Evolutionary conservation across 2,797 vertebrate genomes (phyloP).

Genomic region (Melanotaenia maccullochi): DNA sequence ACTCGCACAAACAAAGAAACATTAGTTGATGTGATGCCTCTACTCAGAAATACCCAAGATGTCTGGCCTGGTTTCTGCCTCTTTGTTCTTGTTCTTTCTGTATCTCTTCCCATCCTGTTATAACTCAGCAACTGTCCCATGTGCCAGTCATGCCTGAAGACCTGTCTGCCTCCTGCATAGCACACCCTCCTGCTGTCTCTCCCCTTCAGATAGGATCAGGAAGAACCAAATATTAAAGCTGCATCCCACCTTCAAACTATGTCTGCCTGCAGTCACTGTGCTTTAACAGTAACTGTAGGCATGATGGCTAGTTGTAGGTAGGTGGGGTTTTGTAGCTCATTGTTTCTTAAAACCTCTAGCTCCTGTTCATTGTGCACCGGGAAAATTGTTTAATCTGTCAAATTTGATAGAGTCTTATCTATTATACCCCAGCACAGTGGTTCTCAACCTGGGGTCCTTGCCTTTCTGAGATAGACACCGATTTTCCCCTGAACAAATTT

Average conservation of each 20-base stretch:
- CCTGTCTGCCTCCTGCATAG: constrained; percentile 24
- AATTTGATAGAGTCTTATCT: neutral
- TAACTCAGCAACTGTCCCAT: constrained; percentile 28
- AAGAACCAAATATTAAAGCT: constrained; percentile 42
- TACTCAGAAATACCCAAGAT: constrained; percentile 34
- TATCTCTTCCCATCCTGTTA: constrained; percentile 15
- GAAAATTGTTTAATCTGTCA: neutral
- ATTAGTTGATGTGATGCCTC: constrained; percentile 28
- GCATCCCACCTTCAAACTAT: constrained; percentile 41
- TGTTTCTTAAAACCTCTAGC: constrained; percentile 23
- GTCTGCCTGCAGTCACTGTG: constrained; percentile 24
- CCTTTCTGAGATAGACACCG: neutral
- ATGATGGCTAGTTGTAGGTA: constrained; percentile 3
- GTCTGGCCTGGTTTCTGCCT: constrained; percentile 30
- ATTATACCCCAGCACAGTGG: neutral
- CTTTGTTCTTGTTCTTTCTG: constrained; percentile 29
- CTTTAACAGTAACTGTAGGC: constrained; percentile 27
- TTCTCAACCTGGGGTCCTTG: neutral
- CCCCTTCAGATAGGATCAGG: constrained; percentile 53
- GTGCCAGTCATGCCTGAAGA: constrained; percentile 53
- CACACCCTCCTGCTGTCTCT: constrained; percentile 26
- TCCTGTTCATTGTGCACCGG: neutral
- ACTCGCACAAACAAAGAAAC: neutral
- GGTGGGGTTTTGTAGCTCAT: constrained; percentile 13
- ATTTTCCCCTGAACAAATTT: neutral